Percentiles rank a stretch among this genome's conserved stretches.
These are phyloP conservation scores for Prunella strophiata DNA, from an alignment of 2,797 vertebrate genomes.

Conservation along the genomic window DNA sequence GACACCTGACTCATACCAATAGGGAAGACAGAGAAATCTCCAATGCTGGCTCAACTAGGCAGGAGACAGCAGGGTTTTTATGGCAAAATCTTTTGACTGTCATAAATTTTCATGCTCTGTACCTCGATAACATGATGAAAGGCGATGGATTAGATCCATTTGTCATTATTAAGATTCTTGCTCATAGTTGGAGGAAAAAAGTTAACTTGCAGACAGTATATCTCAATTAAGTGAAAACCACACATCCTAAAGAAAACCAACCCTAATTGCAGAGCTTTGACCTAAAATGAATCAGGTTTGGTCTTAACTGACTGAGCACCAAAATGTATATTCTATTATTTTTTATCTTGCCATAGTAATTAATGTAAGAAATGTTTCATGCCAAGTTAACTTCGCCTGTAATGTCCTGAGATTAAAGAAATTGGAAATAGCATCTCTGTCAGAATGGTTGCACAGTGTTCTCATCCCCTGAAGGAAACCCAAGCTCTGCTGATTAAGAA, in stretches of 20 bases:
- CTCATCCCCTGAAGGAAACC: slow-evolving; percentile 72
- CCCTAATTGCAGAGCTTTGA: slow-evolving; percentile 6
- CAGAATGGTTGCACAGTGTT: slow-evolving; percentile 44
- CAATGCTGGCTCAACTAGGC: background rate
- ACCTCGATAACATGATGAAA: slow-evolving; percentile 22
- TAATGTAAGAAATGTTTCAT: slow-evolving; percentile 67
- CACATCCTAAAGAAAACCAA: slow-evolving; percentile 46
- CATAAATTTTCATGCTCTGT: slow-evolving; percentile 58
- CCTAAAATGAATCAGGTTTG: slow-evolving; percentile 43
- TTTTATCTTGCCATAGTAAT: slow-evolving; percentile 71
- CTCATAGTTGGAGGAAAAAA: slow-evolving; percentile 22
- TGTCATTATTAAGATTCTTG: slow-evolving; percentile 55
- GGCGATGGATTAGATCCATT: slow-evolving; percentile 21
- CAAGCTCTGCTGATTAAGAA: slow-evolving; percentile 75
- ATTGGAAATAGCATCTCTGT: slow-evolving; percentile 59
- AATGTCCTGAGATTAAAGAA: slow-evolving; percentile 72
- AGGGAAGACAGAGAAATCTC: slow-evolving; percentile 27
- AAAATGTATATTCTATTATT: slow-evolving; percentile 37
- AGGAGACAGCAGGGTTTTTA: slow-evolving; percentile 49
- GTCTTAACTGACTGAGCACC: slow-evolving; percentile 25
- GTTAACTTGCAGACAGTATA: slow-evolving; percentile 53
- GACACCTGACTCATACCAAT: slow-evolving; percentile 10
- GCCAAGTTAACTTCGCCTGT: slow-evolving; percentile 53
- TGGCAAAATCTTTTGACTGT: slow-evolving; percentile 38
- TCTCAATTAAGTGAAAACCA: slow-evolving; percentile 59